These are phyloP conservation scores for Trachurus trachurus DNA, from an alignment of 2,797 vertebrate genomes.

Conservation along the genomic window DNA sequence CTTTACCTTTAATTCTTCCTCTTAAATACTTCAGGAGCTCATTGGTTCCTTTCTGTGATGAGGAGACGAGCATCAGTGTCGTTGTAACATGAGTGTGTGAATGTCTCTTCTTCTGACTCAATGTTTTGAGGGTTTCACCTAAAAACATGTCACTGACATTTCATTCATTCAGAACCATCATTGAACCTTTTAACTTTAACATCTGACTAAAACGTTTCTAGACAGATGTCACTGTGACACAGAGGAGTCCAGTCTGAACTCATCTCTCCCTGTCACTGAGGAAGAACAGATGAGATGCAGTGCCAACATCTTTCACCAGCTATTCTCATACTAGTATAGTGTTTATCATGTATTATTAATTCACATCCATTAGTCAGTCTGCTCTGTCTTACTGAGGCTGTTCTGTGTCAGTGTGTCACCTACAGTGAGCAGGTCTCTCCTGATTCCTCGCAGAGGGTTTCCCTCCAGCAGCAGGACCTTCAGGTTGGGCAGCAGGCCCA, in stretches of 20 bases:
- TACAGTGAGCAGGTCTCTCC: slow-evolving; percentile 93
- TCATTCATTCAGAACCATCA: background rate
- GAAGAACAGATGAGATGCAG: too few species aligned
- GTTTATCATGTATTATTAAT: background rate
- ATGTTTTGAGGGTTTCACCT: background rate
- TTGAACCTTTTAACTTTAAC: background rate
- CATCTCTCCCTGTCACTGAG: background rate
- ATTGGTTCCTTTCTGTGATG: slow-evolving; percentile 93
- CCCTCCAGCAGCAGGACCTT: slow-evolving; percentile 93
- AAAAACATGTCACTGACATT: background rate
- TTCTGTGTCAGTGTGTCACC: slow-evolving; percentile 53
- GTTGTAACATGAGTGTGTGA: too few species aligned
- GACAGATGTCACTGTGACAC: background rate
- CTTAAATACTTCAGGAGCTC: slow-evolving; percentile 94
- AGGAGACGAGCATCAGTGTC: background rate
- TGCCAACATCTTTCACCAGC: too few species aligned
- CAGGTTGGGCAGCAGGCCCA: slow-evolving; percentile 92
- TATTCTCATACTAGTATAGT: background rate
- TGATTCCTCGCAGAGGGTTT: slow-evolving; percentile 94
- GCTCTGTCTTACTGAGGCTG: background rate
- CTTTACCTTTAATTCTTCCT: slow-evolving; percentile 93
- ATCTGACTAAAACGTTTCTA: too few species aligned
- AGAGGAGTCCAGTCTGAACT: background rate
- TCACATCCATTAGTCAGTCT: background rate
- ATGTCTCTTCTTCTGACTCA: too few species aligned